A percentile compares a stretch with the other conserved stretches of the same genome.
phyloP scores from a whole-genome alignment of 2,888 invertebrate species.

The Panzeria rudis region DNA sequence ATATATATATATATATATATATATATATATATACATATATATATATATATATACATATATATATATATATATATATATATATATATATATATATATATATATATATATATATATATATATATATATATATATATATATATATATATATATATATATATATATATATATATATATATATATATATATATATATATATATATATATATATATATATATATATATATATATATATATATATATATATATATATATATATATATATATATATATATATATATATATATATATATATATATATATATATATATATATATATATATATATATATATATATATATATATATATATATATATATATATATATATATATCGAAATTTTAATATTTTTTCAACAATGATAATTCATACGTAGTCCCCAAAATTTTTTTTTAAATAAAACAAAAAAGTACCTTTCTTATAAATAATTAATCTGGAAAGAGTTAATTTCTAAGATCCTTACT shows the following conservation, averaged over 20 bases:
- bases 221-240: conserved; percentile 2
- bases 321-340: neutral
- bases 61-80: conserved; percentile 5
- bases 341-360: neutral
- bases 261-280: conserved; percentile 1
- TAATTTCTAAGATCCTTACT: too few relatives aligned
- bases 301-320: neutral
- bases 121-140: conserved; percentile 5
- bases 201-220: conserved; percentile 5
- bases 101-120: neutral
- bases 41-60: neutral
- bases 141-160: neutral
- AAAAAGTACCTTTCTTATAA: too few relatives aligned
- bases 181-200: conserved; percentile 2
- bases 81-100: conserved; percentile 1
- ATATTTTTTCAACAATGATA: too few relatives aligned
- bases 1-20: neutral
- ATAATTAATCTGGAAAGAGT: too few relatives aligned
- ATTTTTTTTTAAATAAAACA: too few relatives aligned
- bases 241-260: conserved; percentile 5
- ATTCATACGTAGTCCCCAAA: too few relatives aligned
- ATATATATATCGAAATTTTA: too few relatives aligned
- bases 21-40: conserved; percentile 2
- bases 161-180: conserved; percentile 3
- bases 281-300: conserved; percentile 3